Evolutionary conservation across 2,797 vertebrate genomes (phyloP), one percentile per base, ranked within the genome.

Genomic region (Chloroceryle inda): DNA sequence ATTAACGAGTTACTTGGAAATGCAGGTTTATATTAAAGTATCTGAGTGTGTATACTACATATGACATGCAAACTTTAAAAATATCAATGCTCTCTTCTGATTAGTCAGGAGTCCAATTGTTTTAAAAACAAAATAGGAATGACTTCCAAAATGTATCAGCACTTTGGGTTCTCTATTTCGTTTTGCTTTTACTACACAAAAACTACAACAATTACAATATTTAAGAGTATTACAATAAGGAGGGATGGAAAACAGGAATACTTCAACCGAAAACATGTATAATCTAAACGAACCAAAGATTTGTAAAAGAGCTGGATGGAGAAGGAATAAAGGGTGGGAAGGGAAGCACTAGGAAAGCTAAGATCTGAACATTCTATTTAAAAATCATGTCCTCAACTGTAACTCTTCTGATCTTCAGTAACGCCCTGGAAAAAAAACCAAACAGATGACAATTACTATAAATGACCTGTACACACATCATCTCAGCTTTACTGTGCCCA

Each of bases 161-260:
- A 97, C 63, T 96, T 94, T 88, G 92, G 88, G 82, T 80, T 96
- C 93, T 94, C 95, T 91, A 97, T 96, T 94, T 94, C 52, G 55
- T 91, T 97, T 97, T 74, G 66, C 83, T 98, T 95, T 94, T 96
- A 97, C 96, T 96, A 97, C 96, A 97, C 95, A 98, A 97, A 94
- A 98, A 96, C 96, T 97, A 98, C 97, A 97, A 96, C 83, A 97
- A 97, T 97, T 96, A 97, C 94, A 97, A 97, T 94, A 96, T 96
- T 96, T 80, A 97, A 94, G 95, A 97, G 73, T 97, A 95, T 96
- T 98, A 98, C 94, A 97, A 96, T 86, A 95, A 96, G 77, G 91
- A 96, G 59, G 92, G 92, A 82, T 96, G 93, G 77, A 97, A 98
- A 98, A 98, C 40, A 94, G 93, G 92, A 97, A 93, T 96, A 97